Base-by-base conservation (phyloP, 2,888 invertebrate species). In the Cinara cedri region DNA sequence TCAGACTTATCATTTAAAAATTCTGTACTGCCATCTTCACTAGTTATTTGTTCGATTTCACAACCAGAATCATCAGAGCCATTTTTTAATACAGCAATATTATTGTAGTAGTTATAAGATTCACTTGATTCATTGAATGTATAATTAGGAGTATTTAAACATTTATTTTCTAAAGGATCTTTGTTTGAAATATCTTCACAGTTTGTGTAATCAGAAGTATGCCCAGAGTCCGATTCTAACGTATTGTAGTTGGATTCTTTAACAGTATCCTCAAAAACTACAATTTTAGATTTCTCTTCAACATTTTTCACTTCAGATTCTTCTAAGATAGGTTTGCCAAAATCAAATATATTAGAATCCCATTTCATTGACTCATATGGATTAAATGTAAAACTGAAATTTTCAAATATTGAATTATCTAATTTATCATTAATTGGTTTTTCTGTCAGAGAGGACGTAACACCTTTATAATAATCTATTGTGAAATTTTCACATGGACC, bases 401-500 rank as follows among this genome's bases (percentile, higher is more conserved):
- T 72, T 10, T 81, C 81, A 66, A 81, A 82, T 42, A 78, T 82
- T 19, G 78, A 78, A 21, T 34, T 55, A 24, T 71, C 60, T 76
- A 80, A 42, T 60, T 71, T 24, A 26, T 74, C 68, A 81, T 78
- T 46, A 1, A 75, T 14, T n/a, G 74, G 74, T 44, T 65, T 75
- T 63, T 81, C 49, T 81, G 51, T 81, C 51, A 86, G 84, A 60
- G 88, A 84, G 0, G 88, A 86, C 84, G 89, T 89, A 0, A 87
- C 83, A 1, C 87, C 87, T 83, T 87, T 88, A 83, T 87, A 88
- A 51, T 87, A 85, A 81, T 89, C 89, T 54, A 88, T 84, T 0
- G 88, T 86, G 83, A 87, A 88, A 83, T 89, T 89, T 82, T 89
- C 89, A 82, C 89, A 89, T 0, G 89, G 88, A 1, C 89, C 89